These are phyloP conservation scores for Luffia ferchaultella DNA, from an alignment of 2,888 invertebrate species.

Conservation along the genomic window DNA sequence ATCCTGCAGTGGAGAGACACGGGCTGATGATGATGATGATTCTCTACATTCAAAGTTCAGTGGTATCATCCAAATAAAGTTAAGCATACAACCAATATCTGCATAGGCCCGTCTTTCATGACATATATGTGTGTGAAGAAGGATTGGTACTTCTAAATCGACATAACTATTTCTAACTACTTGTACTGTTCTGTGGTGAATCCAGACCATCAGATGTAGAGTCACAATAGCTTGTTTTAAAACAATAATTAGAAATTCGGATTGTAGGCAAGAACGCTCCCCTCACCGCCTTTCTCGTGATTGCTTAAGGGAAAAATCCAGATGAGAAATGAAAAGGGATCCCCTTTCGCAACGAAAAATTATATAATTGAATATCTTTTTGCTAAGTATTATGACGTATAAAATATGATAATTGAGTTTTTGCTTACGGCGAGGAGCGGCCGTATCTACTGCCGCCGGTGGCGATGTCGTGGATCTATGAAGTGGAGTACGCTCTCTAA, in stretches of 20 bases:
- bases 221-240: too few species aligned
- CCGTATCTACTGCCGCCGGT: background rate
- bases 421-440: slow-evolving; percentile 37
- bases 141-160: too few species aligned
- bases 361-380: slow-evolving; percentile 65
- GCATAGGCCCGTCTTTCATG: too few species aligned
- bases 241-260: slow-evolving; percentile 30
- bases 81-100: too few species aligned
- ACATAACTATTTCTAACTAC: too few species aligned
- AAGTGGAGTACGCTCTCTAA: background rate
- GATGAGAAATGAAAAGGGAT: slow-evolving; percentile 66
- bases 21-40: too few species aligned
- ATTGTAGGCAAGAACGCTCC: slow-evolving; percentile 15
- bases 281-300: slow-evolving; percentile 51
- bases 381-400: slow-evolving; percentile 65
- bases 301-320: slow-evolving; percentile 67
- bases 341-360: slow-evolving; percentile 62
- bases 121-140: too few species aligned
- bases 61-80: too few species aligned
- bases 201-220: too few species aligned
- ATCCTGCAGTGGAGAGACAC: too few species aligned
- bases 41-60: too few species aligned
- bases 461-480: background rate
- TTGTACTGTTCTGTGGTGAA: too few species aligned
- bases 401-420: slow-evolving; percentile 66